Percentiles rank a stretch among this genome's conserved stretches.
Evolutionary conservation across 2,797 vertebrate genomes (phyloP).

Genomic region (Coilia nasus): DNA sequence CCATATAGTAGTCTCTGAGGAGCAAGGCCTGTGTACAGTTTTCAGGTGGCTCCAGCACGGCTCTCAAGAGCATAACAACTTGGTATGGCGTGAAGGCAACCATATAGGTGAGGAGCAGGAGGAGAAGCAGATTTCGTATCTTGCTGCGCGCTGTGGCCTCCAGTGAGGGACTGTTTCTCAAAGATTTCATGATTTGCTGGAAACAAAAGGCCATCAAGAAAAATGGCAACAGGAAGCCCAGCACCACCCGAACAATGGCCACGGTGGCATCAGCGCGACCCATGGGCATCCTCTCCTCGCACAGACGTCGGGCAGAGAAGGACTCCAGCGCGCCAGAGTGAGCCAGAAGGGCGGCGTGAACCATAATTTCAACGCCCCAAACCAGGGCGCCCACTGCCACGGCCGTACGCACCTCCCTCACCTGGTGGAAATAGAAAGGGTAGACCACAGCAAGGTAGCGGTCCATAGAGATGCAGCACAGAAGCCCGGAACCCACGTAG

Average conservation of each 20-base stretch:
- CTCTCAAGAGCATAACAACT: constrained; percentile 61
- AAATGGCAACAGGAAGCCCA: constrained; percentile 59
- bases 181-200: constrained; percentile 53
- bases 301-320: constrained; percentile 45
- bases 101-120: constrained; percentile 60
- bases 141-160: constrained; percentile 53
- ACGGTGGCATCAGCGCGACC: fast-evolving
- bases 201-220: constrained; percentile 63
- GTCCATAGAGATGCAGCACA: constrained; percentile 67
- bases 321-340: constrained; percentile 53
- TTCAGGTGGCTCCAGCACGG: constrained; percentile 43
- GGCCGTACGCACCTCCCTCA: constrained; percentile 54
- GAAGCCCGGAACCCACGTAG: constrained; percentile 62
- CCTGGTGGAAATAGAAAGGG: constrained; percentile 57
- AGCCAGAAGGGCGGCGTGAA: constrained; percentile 52
- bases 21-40: constrained; percentile 34
- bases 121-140: constrained; percentile 55
- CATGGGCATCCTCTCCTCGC: constrained; percentile 43
- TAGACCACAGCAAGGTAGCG: constrained; percentile 62
- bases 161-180: constrained; percentile 53
- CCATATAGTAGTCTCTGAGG: constrained; percentile 55
- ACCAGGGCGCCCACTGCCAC: constrained; percentile 46
- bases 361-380: constrained; percentile 55
- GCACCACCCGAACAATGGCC: constrained; percentile 29
- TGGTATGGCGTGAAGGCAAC: constrained; percentile 63